These are phyloP conservation scores for Tiphia femorata DNA, from an alignment of 2,888 invertebrate species.

Conservation along the genomic window DNA sequence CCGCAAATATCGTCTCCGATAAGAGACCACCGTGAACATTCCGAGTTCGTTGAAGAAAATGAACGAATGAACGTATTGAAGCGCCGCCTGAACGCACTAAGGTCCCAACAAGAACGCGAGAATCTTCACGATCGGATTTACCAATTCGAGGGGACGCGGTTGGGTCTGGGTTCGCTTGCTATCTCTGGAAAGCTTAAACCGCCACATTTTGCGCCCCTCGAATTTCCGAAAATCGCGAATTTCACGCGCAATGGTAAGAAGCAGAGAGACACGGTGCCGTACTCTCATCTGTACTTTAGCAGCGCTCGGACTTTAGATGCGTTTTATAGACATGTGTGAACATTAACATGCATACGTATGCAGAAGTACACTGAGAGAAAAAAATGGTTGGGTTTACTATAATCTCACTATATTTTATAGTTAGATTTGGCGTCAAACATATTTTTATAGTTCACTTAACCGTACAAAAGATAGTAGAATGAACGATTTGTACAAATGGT, in stretches of 20 bases:
- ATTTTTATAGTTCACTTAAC: too few relatives aligned
- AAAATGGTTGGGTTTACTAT: too few relatives aligned
- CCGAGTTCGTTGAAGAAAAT: conserved; percentile 15
- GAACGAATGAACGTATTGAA: conserved; percentile 19
- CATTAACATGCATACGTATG: too few relatives aligned
- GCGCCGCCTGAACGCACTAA: conserved; percentile 19
- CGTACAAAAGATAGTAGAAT: too few relatives aligned
- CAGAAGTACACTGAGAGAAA: too few relatives aligned
- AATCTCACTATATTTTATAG: too few relatives aligned
- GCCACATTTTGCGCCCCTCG: conserved; percentile 40
- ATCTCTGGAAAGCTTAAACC: background rate
- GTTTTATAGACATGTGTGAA: too few relatives aligned
- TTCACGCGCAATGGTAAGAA: conserved; percentile 45
- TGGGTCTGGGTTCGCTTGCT: conserved; percentile 13
- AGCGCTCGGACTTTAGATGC: too few relatives aligned
- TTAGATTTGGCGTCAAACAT: too few relatives aligned
- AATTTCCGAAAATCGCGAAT: conserved; percentile 50
- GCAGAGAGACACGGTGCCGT: too few relatives aligned
- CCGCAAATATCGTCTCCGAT: background rate
- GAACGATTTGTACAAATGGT: too few relatives aligned
- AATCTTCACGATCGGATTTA: conserved; percentile 29
- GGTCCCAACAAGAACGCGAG: conserved; percentile 32
- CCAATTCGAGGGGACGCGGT: conserved; percentile 17
- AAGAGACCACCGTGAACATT: background rate
- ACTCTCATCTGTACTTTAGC: too few relatives aligned